Evolutionary conservation across 2,888 invertebrate genomes (phyloP), one percentile per base, ranked within the genome.

Genomic region (Sinotaia quadrata): DNA sequence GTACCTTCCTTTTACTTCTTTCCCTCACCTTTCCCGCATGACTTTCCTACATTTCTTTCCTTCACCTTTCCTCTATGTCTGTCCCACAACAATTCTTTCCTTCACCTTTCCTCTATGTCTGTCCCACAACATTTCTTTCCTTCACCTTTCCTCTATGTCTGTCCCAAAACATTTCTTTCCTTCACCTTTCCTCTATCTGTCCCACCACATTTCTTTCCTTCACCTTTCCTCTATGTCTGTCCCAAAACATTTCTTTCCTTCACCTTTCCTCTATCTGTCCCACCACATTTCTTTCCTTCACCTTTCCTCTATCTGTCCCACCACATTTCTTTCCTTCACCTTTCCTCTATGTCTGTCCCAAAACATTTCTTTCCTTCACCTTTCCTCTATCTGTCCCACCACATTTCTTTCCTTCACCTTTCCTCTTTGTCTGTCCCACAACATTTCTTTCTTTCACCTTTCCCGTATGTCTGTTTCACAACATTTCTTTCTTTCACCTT

Each of bases 61-160:
- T 18, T 49, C 49, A 21, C 18, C n/a, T 18, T 49, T 18, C 24
- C 49, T 49, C n/a, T 49, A n/a, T 49, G 21, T 49, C 49, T 49
- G 21, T 49, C 49, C n/a, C n/a, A n/a, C n/a, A n/a, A n/a, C n/a
- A n/a, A n/a, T n/a, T 49, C 49, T 49, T 24, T 49, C 49, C 24
- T 24, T 49, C 49, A 21, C n/a, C 24, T 24, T 49, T 18, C 24
- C 49, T 49, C 49, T 49, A n/a, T 49, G 21, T 49, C 49, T 49
- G 10, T 49, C 49, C 24, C 4, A 21, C 49, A 10, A n/a, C 24
- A 24, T 49, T 24, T 49, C 49, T 49, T 5, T 49, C 49, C 24
- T 18, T 49, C 8, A 21, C 49, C 24, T 5, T 49, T 24, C 24
- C n/a, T 49, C 49, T 49, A n/a, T 49, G 10, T 49, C 49, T 49